These are phyloP conservation scores for Apomyelois bistriatella DNA, from an alignment of 2,888 invertebrate genomes.

Conservation along the genomic window DNA sequence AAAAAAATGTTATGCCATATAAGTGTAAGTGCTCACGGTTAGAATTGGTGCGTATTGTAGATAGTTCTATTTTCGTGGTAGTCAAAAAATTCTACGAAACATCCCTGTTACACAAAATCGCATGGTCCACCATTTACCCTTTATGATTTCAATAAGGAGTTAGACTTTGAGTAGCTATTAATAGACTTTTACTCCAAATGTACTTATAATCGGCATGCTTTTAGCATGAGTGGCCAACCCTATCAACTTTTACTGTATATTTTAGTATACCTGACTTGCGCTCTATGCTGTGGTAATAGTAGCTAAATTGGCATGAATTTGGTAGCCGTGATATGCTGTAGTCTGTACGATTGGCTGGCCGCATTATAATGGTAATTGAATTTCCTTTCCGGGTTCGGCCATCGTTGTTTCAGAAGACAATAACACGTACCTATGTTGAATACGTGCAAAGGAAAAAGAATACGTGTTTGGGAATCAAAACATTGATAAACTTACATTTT, in stretches of 20 bases:
- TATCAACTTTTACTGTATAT: constrained; percentile 24
- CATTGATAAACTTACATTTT: neutral
- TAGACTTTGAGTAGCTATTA: neutral
- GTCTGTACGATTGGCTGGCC: constrained; percentile 25
- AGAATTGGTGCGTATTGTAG: no score
- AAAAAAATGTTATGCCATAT: no score
- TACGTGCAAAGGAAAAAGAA: constrained; percentile 10
- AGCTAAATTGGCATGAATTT: neutral
- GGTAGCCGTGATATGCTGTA: neutral
- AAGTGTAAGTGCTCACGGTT: no score
- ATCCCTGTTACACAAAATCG: no score
- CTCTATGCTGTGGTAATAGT: neutral
- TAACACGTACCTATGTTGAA: neutral
- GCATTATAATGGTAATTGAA: constrained; percentile 54
- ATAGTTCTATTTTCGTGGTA: no score
- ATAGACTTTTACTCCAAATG: neutral
- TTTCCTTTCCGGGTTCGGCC: constrained; percentile 46
- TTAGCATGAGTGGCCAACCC: constrained; percentile 24
- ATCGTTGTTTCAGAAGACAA: neutral
- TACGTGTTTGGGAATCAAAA: constrained; percentile 5
- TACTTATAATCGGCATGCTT: neutral
- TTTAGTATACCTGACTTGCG: neutral
- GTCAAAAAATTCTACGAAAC: no score
- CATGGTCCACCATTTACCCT: neutral
- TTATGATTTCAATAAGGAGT: neutral